Evolutionary conservation across 2,888 invertebrate species (phyloP).

Genomic region (Andrena chrysosceles): DNA sequence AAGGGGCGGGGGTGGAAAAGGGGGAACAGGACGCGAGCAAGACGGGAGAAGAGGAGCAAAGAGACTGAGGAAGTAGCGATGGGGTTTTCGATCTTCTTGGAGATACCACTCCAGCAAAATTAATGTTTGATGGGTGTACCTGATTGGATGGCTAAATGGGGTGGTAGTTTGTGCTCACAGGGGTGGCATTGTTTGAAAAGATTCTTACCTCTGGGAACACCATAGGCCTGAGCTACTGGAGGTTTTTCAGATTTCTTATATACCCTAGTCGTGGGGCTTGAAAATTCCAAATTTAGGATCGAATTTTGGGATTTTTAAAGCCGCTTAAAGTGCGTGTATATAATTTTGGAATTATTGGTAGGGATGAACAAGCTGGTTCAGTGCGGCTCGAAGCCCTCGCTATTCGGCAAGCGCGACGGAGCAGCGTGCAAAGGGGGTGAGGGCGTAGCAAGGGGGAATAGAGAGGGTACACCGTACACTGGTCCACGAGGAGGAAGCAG

Average conservation of each 20-base stretch:
- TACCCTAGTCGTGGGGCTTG: no score
- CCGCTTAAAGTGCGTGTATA: no score
- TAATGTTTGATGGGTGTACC: not conserved
- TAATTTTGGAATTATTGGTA: no score
- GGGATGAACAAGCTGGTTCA: constrained; percentile 1
- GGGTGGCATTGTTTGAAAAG: no score
- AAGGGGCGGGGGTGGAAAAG: constrained; percentile 49
- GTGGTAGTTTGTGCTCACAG: no score
- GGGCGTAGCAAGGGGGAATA: not conserved
- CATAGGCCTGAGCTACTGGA: no score
- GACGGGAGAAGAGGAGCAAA: constrained; percentile 19
- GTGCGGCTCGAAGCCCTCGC: constrained; percentile 45
- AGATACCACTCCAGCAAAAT: not conserved
- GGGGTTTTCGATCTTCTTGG: constrained; percentile 9
- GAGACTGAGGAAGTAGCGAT: constrained; percentile 31
- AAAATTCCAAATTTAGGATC: no score
- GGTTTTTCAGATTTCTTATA: no score
- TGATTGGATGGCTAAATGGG: not conserved
- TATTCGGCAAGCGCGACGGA: constrained; percentile 36
- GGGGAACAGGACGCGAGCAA: constrained; percentile 48
- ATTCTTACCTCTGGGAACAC: no score
- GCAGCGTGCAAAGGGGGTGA: constrained; percentile 8
- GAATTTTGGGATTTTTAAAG: no score
- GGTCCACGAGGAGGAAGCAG: constrained; percentile 49
- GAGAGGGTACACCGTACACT: constrained; percentile 9